Base-by-base conservation (phyloP, 2,888 invertebrate species). In the Neoaliturus tenellus region DNA sequence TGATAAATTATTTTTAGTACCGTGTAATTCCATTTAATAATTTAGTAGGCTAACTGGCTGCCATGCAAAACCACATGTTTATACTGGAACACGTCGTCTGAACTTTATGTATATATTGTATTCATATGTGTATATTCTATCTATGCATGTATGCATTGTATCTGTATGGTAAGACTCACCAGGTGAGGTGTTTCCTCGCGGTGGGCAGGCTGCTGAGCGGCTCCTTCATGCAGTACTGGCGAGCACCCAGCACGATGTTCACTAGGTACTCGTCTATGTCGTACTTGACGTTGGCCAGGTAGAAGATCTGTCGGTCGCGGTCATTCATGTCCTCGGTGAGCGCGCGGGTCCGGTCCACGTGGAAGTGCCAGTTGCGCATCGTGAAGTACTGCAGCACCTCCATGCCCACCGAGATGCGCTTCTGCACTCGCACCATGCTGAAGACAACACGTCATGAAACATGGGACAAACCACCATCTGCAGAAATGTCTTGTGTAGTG, bases 151-250 rank as follows among this genome's bases (percentile, higher is more conserved):
- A n/a, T n/a, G n/a, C n/a, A n/a, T n/a, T n/a, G n/a, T n/a, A n/a
- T n/a, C n/a, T n/a, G n/a, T n/a, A n/a, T n/a, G n/a, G n/a, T n/a
- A n/a, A n/a, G 88, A 87, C 92, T 92, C 89, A 94, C 94, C 93
- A 93, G 88, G 90, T 92, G 0, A 94, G 90, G 23, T 94, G 90
- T 84, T 91, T 92, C 86, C 95, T 92, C 0, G 97, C 96, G 62
- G 94, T 92, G 0, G 97, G 96, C 28, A 98, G 89, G 0, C 95
- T 95, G 12, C 94, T 92, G 0, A 95, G 94, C 87, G 95, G 95
- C 88, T 98, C 98, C 86, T 97, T 97, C 83, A 97, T 92, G 88
- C 96, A 95, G 89, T 93, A 98, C 87, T 95, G 94, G 20, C 98
- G 93, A n/a, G 96, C 94, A 0, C 98, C 98, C 86, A 95, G 92